Evolutionary conservation across 2,797 vertebrate species (phyloP).

Genomic region (Cirrhinus mrigala): DNA sequence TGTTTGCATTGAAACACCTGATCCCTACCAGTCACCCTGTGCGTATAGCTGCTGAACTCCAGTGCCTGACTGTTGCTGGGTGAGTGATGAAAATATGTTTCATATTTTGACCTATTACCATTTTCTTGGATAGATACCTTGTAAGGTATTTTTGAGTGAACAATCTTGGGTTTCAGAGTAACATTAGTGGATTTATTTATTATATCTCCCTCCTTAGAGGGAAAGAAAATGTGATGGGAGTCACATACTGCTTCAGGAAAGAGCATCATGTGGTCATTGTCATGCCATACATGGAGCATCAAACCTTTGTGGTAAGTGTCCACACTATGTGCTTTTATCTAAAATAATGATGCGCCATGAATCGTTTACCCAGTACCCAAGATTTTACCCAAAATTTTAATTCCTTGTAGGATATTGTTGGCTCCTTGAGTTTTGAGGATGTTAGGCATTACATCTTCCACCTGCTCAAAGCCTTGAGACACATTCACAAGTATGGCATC

Average conservation of each 20-base stretch:
- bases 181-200: neutral
- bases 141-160: neutral
- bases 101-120: neutral
- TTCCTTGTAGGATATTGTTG: slow-evolving; percentile 88
- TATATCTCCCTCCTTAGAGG: slow-evolving; percentile 79
- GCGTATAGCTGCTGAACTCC: slow-evolving; percentile 95
- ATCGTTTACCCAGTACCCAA: neutral
- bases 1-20: slow-evolving; percentile 95
- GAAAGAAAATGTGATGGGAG: slow-evolving; percentile 95
- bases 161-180: neutral
- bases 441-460: slow-evolving; percentile 93
- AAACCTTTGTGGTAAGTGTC: slow-evolving; percentile 88
- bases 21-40: slow-evolving; percentile 97
- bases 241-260: slow-evolving; percentile 94
- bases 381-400: neutral
- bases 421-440: slow-evolving; percentile 90
- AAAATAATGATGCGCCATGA: neutral
- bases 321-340: neutral
- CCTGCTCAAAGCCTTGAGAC: slow-evolving; percentile 89
- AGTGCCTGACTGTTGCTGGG: slow-evolving; percentile 95
- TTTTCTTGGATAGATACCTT: neutral
- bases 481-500: slow-evolving; percentile 95
- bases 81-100: slow-evolving; percentile 66
- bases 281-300: slow-evolving; percentile 97
- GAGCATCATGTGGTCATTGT: slow-evolving; percentile 96